Percentiles rank a stretch among this genome's conserved stretches.
Conservation (phyloP, 2,113 vertebrate genomes). For the Bubo scandiacus region DNA sequence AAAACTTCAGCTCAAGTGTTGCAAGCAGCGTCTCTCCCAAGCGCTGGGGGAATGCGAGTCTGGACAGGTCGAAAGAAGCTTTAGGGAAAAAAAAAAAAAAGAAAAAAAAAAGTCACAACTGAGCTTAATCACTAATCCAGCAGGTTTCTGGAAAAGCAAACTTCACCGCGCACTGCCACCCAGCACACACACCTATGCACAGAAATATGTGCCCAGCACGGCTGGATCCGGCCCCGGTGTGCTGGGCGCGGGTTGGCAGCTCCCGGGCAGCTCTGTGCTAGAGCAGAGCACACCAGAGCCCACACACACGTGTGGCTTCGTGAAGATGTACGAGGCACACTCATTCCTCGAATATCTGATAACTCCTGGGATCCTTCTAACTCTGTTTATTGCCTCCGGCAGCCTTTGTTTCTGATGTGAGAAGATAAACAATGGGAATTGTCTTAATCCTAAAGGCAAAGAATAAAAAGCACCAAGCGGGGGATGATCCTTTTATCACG, state of each 20-base stretch:
- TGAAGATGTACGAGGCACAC: not conserved
- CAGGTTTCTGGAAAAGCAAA: conserved; percentile 70
- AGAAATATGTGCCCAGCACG: not conserved
- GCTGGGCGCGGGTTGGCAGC: not conserved
- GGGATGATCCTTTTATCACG: conserved; percentile 48
- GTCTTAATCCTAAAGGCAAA: conserved; percentile 61
- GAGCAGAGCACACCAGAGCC: not conserved
- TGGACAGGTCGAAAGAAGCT: conserved; percentile 67
- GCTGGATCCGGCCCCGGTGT: not conserved
- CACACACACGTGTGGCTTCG: not conserved
- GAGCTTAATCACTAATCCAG: conserved; percentile 76
- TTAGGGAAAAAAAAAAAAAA: not conserved
- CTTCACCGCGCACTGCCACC: conserved; percentile 21
- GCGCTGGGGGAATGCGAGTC: conserved; percentile 62
- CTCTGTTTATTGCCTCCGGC: conserved; percentile 61
- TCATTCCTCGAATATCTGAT: conserved; percentile 59
- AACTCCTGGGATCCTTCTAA: conserved; percentile 59
- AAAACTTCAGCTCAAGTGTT: not conserved
- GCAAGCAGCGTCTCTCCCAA: conserved; percentile 3
- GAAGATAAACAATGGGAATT: conserved; percentile 62
- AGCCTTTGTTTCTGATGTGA: conserved; percentile 62
- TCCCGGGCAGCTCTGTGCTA: not conserved
- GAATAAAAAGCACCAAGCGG: conserved; percentile 31
- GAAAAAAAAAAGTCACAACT: conserved; percentile 18
- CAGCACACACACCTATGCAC: not conserved